These are phyloP conservation scores for Calameuta pallipes DNA, from an alignment of 2,888 invertebrate species.

Conservation along the genomic window DNA sequence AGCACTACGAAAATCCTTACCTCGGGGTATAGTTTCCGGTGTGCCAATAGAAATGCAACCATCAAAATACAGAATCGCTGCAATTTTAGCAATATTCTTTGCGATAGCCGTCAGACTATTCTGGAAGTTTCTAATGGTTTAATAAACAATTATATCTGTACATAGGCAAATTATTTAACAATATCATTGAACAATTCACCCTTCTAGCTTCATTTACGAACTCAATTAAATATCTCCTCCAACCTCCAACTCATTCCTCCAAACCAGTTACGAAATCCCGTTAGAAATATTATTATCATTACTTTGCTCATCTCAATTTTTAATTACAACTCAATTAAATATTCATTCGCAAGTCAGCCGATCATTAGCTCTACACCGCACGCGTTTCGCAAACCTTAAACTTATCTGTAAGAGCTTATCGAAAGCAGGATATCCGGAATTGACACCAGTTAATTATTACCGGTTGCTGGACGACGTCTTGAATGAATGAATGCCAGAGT, in stretches of 20 bases:
- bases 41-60: constrained; percentile 50
- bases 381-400: background rate
- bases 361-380: background rate
- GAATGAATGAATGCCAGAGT: background rate
- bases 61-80: constrained; percentile 49
- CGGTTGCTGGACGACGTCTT: background rate
- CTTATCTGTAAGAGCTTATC: background rate
- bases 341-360: background rate
- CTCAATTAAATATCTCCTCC: background rate
- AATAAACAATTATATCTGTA: constrained; percentile 7
- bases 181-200: background rate
- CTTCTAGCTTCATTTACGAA: background rate
- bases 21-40: constrained; percentile 72
- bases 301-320: background rate
- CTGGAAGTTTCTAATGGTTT: constrained; percentile 56
- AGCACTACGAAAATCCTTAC: constrained; percentile 69
- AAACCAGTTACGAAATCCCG: background rate
- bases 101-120: constrained; percentile 55
- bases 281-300: background rate
- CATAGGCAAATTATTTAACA: background rate
- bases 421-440: constrained; percentile 6
- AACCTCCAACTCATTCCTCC: background rate
- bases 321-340: background rate
- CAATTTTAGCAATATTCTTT: constrained; percentile 51
- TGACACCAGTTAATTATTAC: constrained; percentile 2